Base-by-base conservation (phyloP, 2,113 vertebrate genomes). In the Typhlomys cinereus region DNA sequence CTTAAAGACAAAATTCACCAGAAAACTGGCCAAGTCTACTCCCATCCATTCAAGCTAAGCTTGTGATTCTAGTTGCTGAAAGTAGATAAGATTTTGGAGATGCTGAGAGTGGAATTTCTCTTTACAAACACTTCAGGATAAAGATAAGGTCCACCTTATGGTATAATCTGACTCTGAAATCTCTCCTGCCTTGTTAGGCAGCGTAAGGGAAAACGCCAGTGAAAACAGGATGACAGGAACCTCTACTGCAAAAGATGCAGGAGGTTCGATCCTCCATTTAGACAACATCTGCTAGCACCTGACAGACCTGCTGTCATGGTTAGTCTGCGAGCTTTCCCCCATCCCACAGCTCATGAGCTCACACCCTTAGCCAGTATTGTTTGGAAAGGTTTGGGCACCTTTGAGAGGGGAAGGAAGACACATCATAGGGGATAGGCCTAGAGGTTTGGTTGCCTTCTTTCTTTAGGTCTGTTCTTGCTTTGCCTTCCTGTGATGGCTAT, bases 41-140 rank as follows among this genome's bases (percentile, higher is more conserved):
- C 31, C 41, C 10, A 74, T 52, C 15, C 54, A 48, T 46, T 78
- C 57, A 69, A 85, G 78, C 48, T 31, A 64, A 13, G 44, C 46
- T 36, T 39, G 11, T 73, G 50, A 18, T 83, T 87, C 18, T 41
- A 36, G 29, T n/a, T 88, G 69, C 34, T 46, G 66, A 73, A 91
- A 88, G 57, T 29, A 66, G 52, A 73, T 67, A 31, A 1, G 41
- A 91, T 7, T 21, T 1, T 25, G 61, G 41, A 31, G 64, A n/a
- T 9, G 14, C 87, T 85, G 52, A 94, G 25, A 70, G 21, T 41
- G 48, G 23, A 84, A 52, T 88, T 93, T 90, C 48, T 89, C 34
- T 79, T 54, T 75, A 18, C 39, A 64, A 82, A 66, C 6, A 23
- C 21, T 88, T 85, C 70, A 31, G 54, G 59, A 25, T 57, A 44